A percentile compares a stretch with the other conserved stretches of the same genome.
phyloP scores from a whole-genome alignment of 2,888 invertebrate species.

The Deilephila porcellus region DNA sequence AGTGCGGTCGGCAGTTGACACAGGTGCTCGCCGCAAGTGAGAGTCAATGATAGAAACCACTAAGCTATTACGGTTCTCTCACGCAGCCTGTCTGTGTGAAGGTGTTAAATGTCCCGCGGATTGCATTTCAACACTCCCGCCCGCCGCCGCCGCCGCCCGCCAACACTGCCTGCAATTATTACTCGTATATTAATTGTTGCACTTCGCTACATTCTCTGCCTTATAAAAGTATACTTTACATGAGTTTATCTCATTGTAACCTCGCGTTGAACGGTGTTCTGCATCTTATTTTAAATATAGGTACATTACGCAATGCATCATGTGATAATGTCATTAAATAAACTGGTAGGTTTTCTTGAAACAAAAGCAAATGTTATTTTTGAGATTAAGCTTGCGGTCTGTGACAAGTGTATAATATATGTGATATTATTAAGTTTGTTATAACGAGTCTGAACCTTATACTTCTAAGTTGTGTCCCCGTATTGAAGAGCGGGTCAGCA shows the following conservation, averaged over 20 bases:
- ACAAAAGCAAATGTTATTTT: not conserved
- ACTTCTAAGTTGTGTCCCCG: not conserved
- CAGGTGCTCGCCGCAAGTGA: not conserved
- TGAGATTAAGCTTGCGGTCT: not conserved
- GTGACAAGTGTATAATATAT: not conserved
- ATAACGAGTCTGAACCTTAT: not conserved
- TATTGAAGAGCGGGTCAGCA: not conserved
- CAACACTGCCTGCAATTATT: not conserved
- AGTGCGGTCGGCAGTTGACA: not conserved
- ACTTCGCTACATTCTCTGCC: not conserved
- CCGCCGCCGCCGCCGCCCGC: not conserved
- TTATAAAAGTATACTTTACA: not conserved
- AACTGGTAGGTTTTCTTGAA: not conserved
- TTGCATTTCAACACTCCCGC: not conserved
- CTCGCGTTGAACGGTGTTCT: not conserved
- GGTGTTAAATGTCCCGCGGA: slow-evolving; percentile 21
- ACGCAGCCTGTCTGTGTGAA: slow-evolving; percentile 17
- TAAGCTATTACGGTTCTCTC: slow-evolving; percentile 13
- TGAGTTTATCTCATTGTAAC: not conserved
- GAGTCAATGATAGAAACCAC: slow-evolving; percentile 14
- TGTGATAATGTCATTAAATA: not conserved
- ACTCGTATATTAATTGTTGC: not conserved
- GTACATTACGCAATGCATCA: not conserved
- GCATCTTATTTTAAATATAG: not conserved
- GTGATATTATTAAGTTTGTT: not conserved